Percentiles rank a stretch among this genome's conserved stretches.
These are phyloP conservation scores for Desoria tigrina DNA, from an alignment of 2,888 invertebrate species.

Conservation along the genomic window DNA sequence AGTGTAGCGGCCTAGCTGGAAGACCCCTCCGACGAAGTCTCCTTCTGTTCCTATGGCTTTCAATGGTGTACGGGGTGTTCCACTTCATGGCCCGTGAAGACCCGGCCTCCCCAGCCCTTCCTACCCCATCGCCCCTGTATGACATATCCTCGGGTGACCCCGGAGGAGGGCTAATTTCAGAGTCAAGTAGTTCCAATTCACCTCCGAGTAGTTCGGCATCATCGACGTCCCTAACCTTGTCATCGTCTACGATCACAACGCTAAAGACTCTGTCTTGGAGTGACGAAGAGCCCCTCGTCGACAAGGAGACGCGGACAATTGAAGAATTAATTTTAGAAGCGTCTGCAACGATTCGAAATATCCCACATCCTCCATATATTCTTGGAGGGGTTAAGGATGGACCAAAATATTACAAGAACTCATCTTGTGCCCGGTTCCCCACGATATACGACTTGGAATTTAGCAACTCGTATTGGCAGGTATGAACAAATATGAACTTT, in stretches of 20 bases:
- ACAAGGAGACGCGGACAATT: slow-evolving; percentile 64
- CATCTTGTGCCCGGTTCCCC: slow-evolving; percentile 80
- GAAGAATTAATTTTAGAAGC: slow-evolving; percentile 72
- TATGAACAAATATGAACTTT: slow-evolving; percentile 24
- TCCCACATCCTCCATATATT: slow-evolving; percentile 73
- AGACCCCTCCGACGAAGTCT: too few relatives aligned
- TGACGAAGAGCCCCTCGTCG: slow-evolving; percentile 64
- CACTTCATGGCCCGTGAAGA: slow-evolving; percentile 6
- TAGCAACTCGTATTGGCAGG: slow-evolving; percentile 91
- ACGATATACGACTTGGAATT: slow-evolving; percentile 87
- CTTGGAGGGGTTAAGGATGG: slow-evolving; percentile 72
- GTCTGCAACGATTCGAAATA: slow-evolving; percentile 56
- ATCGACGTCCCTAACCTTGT: background rate
- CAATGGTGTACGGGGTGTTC: slow-evolving; percentile 7
- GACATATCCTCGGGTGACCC: background rate
- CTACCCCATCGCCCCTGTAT: background rate
- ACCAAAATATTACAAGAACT: slow-evolving; percentile 66
- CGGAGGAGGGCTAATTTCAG: background rate
- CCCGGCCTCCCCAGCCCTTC: background rate
- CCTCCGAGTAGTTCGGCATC: background rate
- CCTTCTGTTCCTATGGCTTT: too few relatives aligned
- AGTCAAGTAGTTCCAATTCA: too few relatives aligned
- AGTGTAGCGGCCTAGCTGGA: too few relatives aligned
- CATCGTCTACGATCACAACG: background rate
- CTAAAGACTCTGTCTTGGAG: too few relatives aligned